Conservation (phyloP, 2,888 invertebrate genomes). For the Synanthedon formicaeformis region DNA sequence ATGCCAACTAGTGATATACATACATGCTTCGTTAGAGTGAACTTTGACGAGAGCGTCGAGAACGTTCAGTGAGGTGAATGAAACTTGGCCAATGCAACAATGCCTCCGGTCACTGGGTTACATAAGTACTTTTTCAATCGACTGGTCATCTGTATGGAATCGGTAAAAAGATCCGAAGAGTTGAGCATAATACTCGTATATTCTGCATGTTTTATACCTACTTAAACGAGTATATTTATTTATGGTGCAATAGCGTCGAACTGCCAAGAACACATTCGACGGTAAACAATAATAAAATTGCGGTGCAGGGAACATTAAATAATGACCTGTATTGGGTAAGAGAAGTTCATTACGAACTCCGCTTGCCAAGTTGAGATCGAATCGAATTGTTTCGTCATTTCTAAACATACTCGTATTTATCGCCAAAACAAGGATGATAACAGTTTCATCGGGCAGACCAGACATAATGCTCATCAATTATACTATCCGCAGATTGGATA, state of each 20-base stretch:
- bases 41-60: constrained; percentile 1
- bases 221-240: not conserved
- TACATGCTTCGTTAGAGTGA: no score
- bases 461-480: no score
- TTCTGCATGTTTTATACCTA: no score
- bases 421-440: not conserved
- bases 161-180: no score
- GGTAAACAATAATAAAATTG: constrained; percentile 2
- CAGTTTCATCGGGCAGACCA: no score
- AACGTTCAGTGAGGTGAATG: constrained; percentile 24
- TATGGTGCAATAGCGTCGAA: not conserved
- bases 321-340: constrained; percentile 23
- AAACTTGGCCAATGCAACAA: constrained; percentile 21
- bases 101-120: constrained; percentile 11
- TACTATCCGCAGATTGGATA: no score
- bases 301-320: constrained; percentile 23
- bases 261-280: not conserved
- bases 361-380: constrained; percentile 25
- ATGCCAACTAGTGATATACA: no score
- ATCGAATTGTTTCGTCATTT: constrained; percentile 1
- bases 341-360: constrained; percentile 32
- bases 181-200: no score
- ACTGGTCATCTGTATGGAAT: no score
- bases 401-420: not conserved
- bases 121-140: no score